Conservation (phyloP, 2,797 vertebrate species). For the Synaphobranchus kaupii region DNA sequence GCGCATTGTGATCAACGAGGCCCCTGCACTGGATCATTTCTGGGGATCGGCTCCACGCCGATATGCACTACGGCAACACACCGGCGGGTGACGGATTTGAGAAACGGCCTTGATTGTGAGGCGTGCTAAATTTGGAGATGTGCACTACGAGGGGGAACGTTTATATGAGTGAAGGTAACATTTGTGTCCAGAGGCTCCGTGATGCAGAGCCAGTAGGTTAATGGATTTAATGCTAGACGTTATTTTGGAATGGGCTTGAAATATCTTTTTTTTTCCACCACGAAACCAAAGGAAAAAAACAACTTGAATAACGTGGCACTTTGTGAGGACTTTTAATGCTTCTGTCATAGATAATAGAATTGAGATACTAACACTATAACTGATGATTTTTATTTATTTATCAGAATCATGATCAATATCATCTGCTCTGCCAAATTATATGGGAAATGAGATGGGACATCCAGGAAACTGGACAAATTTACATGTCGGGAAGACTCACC, state of each 20-base stretch:
- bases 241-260: background rate
- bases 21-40: background rate
- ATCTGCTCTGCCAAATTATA: background rate
- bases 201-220: background rate
- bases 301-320: background rate
- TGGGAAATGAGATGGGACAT: background rate
- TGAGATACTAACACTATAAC: background rate
- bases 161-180: background rate
- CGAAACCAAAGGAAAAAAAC: background rate
- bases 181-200: background rate
- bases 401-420: background rate
- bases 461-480: background rate
- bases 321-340: background rate
- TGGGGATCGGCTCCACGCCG: background rate
- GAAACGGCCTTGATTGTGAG: background rate
- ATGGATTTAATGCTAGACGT: slow-evolving; percentile 6
- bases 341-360: background rate
- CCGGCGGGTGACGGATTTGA: background rate
- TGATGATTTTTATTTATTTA: slow-evolving; percentile 1
- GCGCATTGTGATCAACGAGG: background rate
- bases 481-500: background rate
- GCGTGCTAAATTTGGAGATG: background rate
- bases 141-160: background rate
- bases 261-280: background rate
- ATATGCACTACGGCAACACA: background rate